Percentiles rank a stretch among this genome's conserved stretches.
These are phyloP conservation scores for Clarias magur DNA, from an alignment of 2,113 vertebrate genomes.

Conservation along the genomic window DNA sequence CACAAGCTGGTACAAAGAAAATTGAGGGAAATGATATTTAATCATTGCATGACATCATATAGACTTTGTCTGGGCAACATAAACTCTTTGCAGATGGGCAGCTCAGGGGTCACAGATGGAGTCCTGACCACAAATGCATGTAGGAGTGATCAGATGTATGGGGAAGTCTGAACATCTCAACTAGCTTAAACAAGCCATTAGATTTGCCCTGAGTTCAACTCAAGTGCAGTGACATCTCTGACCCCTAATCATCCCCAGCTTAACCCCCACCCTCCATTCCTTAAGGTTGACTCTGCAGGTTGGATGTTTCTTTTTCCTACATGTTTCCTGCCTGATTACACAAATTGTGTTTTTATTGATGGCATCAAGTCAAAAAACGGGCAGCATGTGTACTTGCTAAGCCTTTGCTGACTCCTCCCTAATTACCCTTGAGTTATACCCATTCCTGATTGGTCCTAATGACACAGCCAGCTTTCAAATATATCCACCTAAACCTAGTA, in stretches of 20 bases:
- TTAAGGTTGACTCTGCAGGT: constrained; percentile 40
- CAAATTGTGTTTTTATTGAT: constrained; percentile 49
- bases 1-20: neutral
- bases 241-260: constrained; percentile 66
- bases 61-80: constrained; percentile 14
- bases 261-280: constrained; percentile 47
- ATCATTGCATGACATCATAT: constrained; percentile 34
- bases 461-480: neutral
- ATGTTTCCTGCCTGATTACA: constrained; percentile 62
- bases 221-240: constrained; percentile 48
- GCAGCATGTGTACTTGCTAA: constrained; percentile 50
- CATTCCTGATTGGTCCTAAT: constrained; percentile 34
- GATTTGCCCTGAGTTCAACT: constrained; percentile 50
- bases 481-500: constrained; percentile 13
- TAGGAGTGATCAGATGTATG: constrained; percentile 55
- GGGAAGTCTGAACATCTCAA: constrained; percentile 39
- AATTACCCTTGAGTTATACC: constrained; percentile 29
- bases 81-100: constrained; percentile 46
- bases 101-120: constrained; percentile 59
- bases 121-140: constrained; percentile 63
- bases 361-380: constrained; percentile 46
- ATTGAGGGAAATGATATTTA: neutral
- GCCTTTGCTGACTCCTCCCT: constrained; percentile 25
- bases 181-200: constrained; percentile 60
- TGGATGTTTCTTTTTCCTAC: constrained; percentile 62